Conservation (phyloP, 1,140 invertebrate species). For the Idris sp. region DNA sequence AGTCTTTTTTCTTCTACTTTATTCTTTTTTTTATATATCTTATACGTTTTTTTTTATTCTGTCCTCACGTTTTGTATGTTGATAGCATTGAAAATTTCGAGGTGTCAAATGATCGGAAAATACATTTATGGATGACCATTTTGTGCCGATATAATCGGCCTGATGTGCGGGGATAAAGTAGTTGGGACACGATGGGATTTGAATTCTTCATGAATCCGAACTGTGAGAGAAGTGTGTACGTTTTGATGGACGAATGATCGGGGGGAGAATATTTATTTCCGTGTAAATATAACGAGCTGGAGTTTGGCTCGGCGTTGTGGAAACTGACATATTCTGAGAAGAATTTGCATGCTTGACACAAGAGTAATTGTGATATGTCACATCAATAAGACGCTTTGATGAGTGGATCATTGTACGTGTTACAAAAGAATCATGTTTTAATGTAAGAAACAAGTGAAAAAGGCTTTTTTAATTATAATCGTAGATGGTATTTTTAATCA, state of each 20-base stretch:
- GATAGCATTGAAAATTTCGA: constrained; percentile 28
- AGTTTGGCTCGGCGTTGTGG: constrained; percentile 33
- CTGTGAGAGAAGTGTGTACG: no score
- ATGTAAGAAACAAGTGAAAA: no score
- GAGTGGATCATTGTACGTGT: constrained; percentile 15
- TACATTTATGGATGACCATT: constrained; percentile 51
- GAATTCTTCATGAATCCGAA: constrained; percentile 34
- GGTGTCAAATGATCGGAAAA: constrained; percentile 56
- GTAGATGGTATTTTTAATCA: no score
- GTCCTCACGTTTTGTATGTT: constrained; percentile 38
- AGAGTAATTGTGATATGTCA: constrained; percentile 22
- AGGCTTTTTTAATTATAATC: no score
- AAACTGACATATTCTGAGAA: constrained; percentile 24
- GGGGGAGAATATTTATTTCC: constrained; percentile 27
- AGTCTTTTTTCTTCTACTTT: constrained; percentile 26
- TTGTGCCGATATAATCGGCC: constrained; percentile 16
- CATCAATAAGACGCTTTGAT: constrained; percentile 11
- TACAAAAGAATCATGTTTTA: not conserved
- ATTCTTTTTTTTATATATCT: constrained; percentile 9
- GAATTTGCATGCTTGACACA: constrained; percentile 6
- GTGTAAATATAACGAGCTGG: constrained; percentile 2
- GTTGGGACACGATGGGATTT: constrained; percentile 10
- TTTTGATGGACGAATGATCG: no score
- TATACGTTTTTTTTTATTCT: not conserved
- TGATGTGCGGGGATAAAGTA: constrained; percentile 15